These are phyloP conservation scores for Eulemur rufifrons DNA, from an alignment of 2,113 vertebrate species.

Conservation along the genomic window DNA sequence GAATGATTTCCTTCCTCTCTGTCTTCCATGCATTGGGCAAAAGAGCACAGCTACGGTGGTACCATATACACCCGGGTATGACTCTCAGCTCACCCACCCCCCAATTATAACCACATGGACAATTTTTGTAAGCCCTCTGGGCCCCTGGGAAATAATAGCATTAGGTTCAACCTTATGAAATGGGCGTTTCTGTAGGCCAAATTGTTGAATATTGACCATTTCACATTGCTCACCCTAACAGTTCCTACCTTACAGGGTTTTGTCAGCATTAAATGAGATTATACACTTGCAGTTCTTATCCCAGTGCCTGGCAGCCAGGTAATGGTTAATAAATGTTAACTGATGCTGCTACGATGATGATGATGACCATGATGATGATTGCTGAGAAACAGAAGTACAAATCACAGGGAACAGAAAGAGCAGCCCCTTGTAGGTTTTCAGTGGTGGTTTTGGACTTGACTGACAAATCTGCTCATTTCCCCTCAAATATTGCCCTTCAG, in stretches of 20 bases:
- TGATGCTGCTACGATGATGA: rapidly evolving
- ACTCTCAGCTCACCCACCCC: neutral
- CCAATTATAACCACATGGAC: neutral
- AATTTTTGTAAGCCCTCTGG: neutral
- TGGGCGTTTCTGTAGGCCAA: neutral
- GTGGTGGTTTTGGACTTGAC: neutral
- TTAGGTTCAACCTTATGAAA: neutral
- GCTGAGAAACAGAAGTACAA: neutral
- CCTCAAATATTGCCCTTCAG: neutral
- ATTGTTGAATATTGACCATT: neutral
- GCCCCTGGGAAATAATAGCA: too few relatives aligned
- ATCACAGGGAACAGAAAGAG: neutral
- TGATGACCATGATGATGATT: neutral
- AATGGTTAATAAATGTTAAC: rapidly evolving
- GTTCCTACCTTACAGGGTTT: neutral
- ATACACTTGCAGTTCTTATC: rapidly evolving
- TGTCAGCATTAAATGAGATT: neutral
- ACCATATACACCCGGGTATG: neutral
- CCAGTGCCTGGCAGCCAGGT: neutral
- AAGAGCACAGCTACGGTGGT: neutral
- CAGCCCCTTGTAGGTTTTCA: neutral
- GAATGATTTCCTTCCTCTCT: too few relatives aligned
- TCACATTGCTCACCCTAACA: neutral
- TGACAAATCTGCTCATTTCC: neutral
- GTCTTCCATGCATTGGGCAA: neutral